Evolutionary conservation across 1,140 invertebrate species (phyloP).

Genomic region (Aphelinus certus): DNA sequence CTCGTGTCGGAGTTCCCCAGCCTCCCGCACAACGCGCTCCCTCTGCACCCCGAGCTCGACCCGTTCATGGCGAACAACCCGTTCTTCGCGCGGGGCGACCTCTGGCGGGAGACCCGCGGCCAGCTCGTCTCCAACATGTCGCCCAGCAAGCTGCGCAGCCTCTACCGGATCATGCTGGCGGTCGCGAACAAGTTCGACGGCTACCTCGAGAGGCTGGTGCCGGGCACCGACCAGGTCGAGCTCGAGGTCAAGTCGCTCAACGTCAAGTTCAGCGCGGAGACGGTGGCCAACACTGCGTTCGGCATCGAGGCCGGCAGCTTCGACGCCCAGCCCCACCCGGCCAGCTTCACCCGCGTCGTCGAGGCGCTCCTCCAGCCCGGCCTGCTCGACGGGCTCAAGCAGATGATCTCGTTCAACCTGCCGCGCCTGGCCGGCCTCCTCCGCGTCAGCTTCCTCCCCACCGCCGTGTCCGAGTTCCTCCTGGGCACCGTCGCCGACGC

Average conservation of each 20-base stretch:
- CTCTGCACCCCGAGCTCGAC: conserved; percentile 40
- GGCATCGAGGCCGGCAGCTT: conserved; percentile 46
- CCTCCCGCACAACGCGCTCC: conserved; percentile 38
- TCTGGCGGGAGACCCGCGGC: conserved; percentile 41
- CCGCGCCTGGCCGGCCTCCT: neutral
- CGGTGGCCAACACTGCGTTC: conserved; percentile 40
- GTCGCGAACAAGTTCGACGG: neutral
- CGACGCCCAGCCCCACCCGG: conserved; percentile 21
- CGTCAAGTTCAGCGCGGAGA: conserved; percentile 34
- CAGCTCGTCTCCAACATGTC: conserved; percentile 42
- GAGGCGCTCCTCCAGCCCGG: conserved; percentile 18
- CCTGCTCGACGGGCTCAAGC: neutral
- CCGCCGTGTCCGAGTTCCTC: neutral
- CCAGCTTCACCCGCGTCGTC: neutral
- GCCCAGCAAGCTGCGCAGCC: conserved; percentile 43
- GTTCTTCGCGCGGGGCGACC: conserved; percentile 47
- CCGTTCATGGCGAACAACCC: conserved; percentile 47
- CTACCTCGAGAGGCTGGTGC: conserved; percentile 5
- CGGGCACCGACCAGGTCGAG: neutral
- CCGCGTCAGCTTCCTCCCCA: conserved; percentile 1
- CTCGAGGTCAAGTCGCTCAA: conserved; percentile 3
- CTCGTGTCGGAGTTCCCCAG: conserved; percentile 54
- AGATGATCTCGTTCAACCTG: neutral
- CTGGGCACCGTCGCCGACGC: neutral
- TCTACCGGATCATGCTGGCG: conserved; percentile 22